A percentile compares a stretch with the other conserved stretches of the same genome.
phyloP scores from a whole-genome alignment of 1,140 invertebrate species.

The Ceratoteleas bidentatus region DNA sequence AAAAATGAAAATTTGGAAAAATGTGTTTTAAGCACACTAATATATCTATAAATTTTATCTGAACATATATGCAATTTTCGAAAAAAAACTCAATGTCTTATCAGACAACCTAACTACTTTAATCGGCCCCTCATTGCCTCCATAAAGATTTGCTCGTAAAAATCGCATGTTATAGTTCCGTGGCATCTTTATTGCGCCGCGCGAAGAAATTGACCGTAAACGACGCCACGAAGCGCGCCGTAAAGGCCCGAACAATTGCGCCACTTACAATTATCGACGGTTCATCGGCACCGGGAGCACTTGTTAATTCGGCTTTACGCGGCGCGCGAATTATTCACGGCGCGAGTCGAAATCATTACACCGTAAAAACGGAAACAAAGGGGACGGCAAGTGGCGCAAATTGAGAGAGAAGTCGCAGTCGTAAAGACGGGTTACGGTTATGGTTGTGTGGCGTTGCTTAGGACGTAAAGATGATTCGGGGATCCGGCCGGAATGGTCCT shows the following conservation, averaged over 20 bases:
- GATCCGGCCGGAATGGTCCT: not conserved
- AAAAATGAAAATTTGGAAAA: no score
- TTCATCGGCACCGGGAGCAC: constrained; percentile 1
- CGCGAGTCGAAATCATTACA: not conserved
- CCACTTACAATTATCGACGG: constrained; percentile 12
- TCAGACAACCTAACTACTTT: no score
- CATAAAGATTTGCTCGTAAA: no score
- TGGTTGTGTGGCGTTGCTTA: constrained; percentile 9
- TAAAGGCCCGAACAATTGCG: not conserved
- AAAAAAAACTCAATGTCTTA: no score
- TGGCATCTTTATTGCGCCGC: no score
- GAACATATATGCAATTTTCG: no score
- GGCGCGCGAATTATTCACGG: not conserved
- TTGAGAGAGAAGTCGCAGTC: not conserved
- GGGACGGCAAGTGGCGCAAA: not conserved
- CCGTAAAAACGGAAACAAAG: constrained; percentile 8
- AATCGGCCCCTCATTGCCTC: no score
- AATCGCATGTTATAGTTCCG: no score
- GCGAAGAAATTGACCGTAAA: no score
- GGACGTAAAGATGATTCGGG: constrained; percentile 3
- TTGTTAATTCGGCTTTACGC: not conserved
- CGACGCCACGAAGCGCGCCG: no score
- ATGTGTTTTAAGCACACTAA: no score
- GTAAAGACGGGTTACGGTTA: constrained; percentile 16
- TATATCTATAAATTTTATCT: no score